Evolutionary conservation across 2,113 vertebrate genomes (phyloP), one percentile per base, ranked within the genome.

Genomic region (Psittacus erithacus): DNA sequence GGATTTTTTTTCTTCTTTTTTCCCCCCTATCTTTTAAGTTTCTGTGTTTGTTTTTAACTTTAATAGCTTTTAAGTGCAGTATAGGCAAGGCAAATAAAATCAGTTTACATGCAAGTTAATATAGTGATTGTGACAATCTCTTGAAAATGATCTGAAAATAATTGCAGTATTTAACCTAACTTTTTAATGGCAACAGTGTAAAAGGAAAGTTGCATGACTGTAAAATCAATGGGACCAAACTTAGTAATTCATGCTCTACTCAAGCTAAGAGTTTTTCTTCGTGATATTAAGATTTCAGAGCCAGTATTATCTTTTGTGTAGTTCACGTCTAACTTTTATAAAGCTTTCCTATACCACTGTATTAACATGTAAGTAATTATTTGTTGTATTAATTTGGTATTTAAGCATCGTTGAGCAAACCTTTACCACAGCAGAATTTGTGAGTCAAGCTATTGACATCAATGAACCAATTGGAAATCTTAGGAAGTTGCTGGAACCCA

Each of bases 381-480:
- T 78, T 93, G 20, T 86, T 94, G 2, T 79, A n/a, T 46, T 94
- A 35, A 50, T 93, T 84, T 97, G 35, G 31, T 39, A 60, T 94
- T 96, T 82, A 74, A 99, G 99, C 80, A 98, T 99, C 7, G 99
- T 99, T 38, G 99, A 99, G 91, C 99, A 99, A 86, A 99, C 99
- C 23, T 99, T 99, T 77, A 98, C 98, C 27, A 98, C 99, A 18
- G 99, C 99, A 47, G 99, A 99, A 97, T 98, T 99, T 97, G 98
- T 99, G 86, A 99, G 99, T 95, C 99, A 99, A 95, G 99, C 99
- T 75, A 99, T 99, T 71, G 99, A 99, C 97, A 99, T 99, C 97
- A 99, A 98, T 95, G 99, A 99, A 85, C 99, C 99, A 28, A 97
- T 99, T 91, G 99, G 99, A 82, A 99, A 99, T 97, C 98, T 99